phyloP scores from a whole-genome alignment of 2,797 vertebrate genomes.

The Gouania willdenowi region DNA sequence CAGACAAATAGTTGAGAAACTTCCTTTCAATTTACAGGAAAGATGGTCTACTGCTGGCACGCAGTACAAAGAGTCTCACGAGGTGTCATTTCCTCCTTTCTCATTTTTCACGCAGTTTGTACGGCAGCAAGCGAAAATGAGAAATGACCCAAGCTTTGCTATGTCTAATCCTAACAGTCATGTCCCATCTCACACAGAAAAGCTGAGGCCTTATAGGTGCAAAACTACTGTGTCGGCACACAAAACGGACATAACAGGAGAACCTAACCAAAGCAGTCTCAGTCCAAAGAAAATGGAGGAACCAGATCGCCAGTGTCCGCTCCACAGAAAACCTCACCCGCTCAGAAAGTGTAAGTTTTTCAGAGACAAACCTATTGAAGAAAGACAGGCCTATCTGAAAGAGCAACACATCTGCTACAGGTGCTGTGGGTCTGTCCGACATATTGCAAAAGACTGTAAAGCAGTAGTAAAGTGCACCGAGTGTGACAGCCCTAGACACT shows the following conservation, averaged over 20 bases:
- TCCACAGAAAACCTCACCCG: background rate
- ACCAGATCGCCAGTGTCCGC: background rate
- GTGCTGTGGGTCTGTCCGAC: no score
- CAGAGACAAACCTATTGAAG: background rate
- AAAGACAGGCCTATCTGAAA: no score
- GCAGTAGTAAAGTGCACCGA: background rate
- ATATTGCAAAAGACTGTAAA: background rate
- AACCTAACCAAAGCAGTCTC: accelerated
- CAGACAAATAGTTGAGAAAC: background rate
- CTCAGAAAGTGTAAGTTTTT: background rate
- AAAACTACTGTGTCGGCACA: background rate
- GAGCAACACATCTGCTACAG: no score
- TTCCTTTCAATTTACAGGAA: background rate
- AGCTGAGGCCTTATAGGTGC: background rate
- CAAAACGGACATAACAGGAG: background rate
- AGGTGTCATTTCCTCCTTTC: background rate
- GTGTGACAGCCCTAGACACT: background rate
- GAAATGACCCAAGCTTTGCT: background rate
- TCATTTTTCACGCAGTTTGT: background rate
- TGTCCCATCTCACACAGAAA: background rate
- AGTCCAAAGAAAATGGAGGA: background rate
- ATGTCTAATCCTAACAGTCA: background rate
- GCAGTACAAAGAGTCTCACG: background rate
- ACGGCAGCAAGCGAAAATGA: background rate
- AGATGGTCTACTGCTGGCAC: background rate